Base-by-base conservation (phyloP, 37 sponge, comb jelly and placozoan genomes). In the Dysidea cf. avara region DNA sequence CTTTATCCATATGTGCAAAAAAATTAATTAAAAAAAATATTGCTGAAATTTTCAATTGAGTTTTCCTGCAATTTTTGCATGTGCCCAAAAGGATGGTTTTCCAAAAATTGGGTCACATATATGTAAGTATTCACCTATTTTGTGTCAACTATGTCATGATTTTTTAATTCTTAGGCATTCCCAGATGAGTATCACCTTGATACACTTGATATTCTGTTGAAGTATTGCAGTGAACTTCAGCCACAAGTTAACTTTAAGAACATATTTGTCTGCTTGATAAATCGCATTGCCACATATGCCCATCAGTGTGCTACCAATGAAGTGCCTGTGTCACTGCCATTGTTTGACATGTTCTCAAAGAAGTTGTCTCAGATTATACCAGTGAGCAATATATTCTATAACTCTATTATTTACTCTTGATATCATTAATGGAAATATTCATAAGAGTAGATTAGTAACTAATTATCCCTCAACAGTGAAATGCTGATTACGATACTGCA, bases 111-210 rank as follows among this genome's bases (percentile, higher is more conserved):
- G n/a, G n/a, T n/a, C n/a, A n/a, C n/a, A n/a, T n/a, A n/a, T n/a
- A n/a, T n/a, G n/a, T n/a, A n/a, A n/a, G n/a, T n/a, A n/a, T n/a
- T n/a, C n/a, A n/a, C n/a, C n/a, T n/a, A n/a, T n/a, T n/a, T n/a
- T n/a, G n/a, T n/a, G n/a, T n/a, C n/a, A n/a, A n/a, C n/a, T n/a
- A n/a, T n/a, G n/a, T n/a, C n/a, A n/a, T n/a, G 39, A 37, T 39
- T 17, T 53, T n/a, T n/a, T n/a, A n/a, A n/a, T 39, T 12, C 9
- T 26, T 60, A 93, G 94, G 97, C 92, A 39, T 98, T 98, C 54
- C 99, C 99, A 0, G 99, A 98, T 66, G 99, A 98, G 81, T 95
- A 92, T 76, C 99, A 98, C 66, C 83, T 98, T 46, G 75, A 74
- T 32, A 94, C 99, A 7, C 77, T 98, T 59, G 86, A 85, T 58